These are phyloP conservation scores for Capromys pilorides DNA, from an alignment of 2,797 vertebrate species.

Conservation along the genomic window DNA sequence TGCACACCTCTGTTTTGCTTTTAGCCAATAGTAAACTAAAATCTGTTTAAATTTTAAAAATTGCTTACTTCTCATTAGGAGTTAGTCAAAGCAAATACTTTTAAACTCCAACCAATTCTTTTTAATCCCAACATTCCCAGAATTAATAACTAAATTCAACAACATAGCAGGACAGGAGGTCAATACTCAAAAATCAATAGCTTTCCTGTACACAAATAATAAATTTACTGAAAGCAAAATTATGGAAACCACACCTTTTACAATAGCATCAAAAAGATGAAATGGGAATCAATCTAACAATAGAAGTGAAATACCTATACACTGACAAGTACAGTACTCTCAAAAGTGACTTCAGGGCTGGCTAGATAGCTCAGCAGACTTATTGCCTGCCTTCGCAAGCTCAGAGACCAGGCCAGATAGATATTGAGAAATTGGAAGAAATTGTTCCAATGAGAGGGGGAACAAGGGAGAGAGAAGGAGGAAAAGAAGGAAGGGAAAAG, in stretches of 20 bases:
- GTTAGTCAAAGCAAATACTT: slow-evolving; percentile 7
- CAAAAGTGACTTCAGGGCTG: neutral
- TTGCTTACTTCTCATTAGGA: neutral
- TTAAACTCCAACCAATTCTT: neutral
- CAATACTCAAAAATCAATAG: neutral
- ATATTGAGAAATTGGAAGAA: too few relatives aligned
- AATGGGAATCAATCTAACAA: neutral
- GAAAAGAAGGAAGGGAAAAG: too few relatives aligned
- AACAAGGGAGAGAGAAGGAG: too few relatives aligned
- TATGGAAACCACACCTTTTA: neutral
- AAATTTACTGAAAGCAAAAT: neutral
- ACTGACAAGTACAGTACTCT: neutral
- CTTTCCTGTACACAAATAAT: neutral
- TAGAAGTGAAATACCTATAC: neutral
- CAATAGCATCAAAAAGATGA: neutral
- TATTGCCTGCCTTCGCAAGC: too few relatives aligned
- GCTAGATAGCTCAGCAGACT: too few relatives aligned
- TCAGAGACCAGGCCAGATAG: too few relatives aligned
- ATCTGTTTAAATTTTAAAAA: slow-evolving; percentile 28
- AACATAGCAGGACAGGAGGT: neutral
- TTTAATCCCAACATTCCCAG: neutral
- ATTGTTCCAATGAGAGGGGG: too few relatives aligned
- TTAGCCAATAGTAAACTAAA: neutral
- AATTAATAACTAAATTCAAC: neutral
- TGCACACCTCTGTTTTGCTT: neutral